These are phyloP conservation scores for Drosophila littoralis DNA, from an alignment of 1,140 invertebrate species.

Conservation along the genomic window DNA sequence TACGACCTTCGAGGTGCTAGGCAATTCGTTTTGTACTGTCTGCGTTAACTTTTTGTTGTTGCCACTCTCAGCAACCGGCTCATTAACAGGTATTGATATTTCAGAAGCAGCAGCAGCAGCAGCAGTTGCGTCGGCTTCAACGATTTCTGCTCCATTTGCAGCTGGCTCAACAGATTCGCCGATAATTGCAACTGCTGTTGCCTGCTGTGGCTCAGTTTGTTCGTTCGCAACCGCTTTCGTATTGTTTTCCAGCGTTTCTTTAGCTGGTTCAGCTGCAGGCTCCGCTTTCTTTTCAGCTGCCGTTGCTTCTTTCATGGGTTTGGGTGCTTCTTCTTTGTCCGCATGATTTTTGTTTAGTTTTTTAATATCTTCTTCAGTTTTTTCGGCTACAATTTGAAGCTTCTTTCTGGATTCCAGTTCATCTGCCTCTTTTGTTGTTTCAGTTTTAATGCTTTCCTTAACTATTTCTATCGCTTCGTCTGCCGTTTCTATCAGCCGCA, in stretches of 20 bases:
- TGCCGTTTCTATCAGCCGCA: constrained; percentile 29
- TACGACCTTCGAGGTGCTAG: constrained; percentile 31
- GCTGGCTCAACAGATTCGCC: neutral
- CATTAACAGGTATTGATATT: neutral
- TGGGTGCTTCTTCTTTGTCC: constrained; percentile 1
- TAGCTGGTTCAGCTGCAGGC: neutral
- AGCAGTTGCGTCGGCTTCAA: neutral
- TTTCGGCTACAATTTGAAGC: neutral
- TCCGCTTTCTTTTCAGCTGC: neutral
- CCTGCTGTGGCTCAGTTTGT: neutral
- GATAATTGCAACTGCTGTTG: neutral
- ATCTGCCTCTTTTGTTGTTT: neutral
- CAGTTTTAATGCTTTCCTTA: neutral
- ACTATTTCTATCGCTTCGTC: constrained; percentile 1
- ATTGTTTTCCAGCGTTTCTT: neutral
- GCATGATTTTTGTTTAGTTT: constrained; percentile 3
- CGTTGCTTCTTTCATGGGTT: neutral
- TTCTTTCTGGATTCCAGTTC: constrained; percentile 4
- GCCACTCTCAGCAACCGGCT: neutral
- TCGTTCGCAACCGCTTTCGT: neutral
- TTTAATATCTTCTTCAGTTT: constrained; percentile 1
- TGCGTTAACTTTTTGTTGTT: constrained; percentile 1
- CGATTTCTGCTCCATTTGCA: neutral
- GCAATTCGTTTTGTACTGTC: constrained; percentile 25
- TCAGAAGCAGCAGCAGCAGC: neutral